Base-by-base conservation (phyloP, 2,113 vertebrate species). In the Saccopteryx bilineata region DNA sequence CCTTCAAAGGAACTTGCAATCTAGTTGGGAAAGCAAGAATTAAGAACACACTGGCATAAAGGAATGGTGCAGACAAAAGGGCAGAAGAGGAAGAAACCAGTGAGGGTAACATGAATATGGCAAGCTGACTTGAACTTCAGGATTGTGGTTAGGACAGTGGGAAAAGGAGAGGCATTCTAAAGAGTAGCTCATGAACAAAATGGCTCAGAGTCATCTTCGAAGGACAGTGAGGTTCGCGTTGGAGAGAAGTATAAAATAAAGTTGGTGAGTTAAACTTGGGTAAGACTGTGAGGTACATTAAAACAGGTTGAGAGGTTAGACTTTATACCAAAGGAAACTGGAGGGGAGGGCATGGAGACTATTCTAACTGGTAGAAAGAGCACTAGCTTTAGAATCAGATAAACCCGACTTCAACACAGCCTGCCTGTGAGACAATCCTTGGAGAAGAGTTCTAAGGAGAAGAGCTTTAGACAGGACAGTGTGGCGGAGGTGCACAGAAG, bases 221-320 rank as follows among this genome's bases (percentile, higher is more conserved):
- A 85, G 54, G 68, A 2, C 48, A 68, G 63, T 71, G n/a, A 91
- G 46, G 50, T 58, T 76, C 17, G n/a, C 18, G n/a, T 50, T 68
- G 14, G n/a, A 86, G 95, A 92, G 54, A 82, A 81, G 46, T 9
- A 76, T 63, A 75, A 97, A 87, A 81, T 72, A 78, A 91, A 86
- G 54, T n/a, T 33, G 15, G 1, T 56, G 48, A 76, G 86, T 76
- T 52, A 72, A 93, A 63, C 48, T 46, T 68, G 85, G 74, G 23
- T 63, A 87, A 93, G 79, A 90, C 46, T 69, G 54, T 87, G 48
- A 90, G 60, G 50, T 11, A 71, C 19, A 54, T 60, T 50, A 81
- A 83, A 71, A 14, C 54, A 88, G 58, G 48, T 5, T 71, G 21
- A 81, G 61, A 93, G 54, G 10, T 8, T 66, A 9, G 39, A 84